Evolutionary conservation across 2,797 vertebrate species (phyloP).

Genomic region (Presbytis comata): DNA sequence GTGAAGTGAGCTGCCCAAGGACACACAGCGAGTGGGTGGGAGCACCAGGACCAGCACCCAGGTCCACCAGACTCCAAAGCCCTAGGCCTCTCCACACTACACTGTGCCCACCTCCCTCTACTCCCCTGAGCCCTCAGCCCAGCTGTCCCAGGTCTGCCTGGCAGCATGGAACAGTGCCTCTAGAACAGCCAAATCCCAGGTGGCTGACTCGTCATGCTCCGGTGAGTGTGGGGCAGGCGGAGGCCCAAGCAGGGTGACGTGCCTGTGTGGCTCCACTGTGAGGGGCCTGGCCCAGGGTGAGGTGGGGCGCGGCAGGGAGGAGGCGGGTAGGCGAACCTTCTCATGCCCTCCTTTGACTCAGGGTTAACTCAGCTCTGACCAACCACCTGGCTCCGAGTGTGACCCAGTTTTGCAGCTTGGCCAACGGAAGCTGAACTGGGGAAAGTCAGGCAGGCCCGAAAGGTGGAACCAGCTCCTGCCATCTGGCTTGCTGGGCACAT

Average conservation of each 20-base stretch:
- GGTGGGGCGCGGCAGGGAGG: not conserved
- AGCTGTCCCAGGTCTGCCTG: not conserved
- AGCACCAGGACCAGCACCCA: not conserved
- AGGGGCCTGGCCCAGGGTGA: not conserved
- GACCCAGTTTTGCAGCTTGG: conserved; percentile 18
- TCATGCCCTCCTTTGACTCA: conserved; percentile 46
- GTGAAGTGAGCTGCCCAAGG: not conserved
- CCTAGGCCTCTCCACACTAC: not conserved
- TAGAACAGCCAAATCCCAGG: rapidly evolving
- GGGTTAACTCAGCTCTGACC: conserved; percentile 50
- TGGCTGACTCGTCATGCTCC: not conserved
- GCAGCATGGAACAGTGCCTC: not conserved
- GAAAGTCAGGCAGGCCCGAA: not conserved
- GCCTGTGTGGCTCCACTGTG: not conserved
- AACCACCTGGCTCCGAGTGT: not conserved
- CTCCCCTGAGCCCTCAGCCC: not conserved
- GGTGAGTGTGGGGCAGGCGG: not conserved
- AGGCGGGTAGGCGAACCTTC: not conserved
- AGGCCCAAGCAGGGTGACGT: not conserved
- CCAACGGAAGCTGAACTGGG: not conserved
- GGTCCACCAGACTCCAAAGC: not conserved
- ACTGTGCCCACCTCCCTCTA: too few species aligned
- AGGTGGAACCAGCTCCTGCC: not conserved
- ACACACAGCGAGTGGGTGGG: not conserved
- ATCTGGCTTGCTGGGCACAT: not conserved